Conservation (phyloP, 2,113 vertebrate species). For the Apeltes quadracus region DNA sequence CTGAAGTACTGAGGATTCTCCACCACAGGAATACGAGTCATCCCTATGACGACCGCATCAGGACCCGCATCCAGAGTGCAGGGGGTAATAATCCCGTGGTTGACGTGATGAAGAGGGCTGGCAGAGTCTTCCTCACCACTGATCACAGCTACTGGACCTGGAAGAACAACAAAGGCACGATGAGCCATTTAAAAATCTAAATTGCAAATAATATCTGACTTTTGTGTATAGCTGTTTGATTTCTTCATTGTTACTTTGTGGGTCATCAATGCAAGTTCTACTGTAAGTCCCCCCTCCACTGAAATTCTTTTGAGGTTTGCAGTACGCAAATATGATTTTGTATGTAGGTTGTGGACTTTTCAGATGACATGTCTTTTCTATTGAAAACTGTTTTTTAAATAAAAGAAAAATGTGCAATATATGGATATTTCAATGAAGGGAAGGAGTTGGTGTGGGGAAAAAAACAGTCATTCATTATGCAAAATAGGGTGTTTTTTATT, state of each 20-base stretch:
- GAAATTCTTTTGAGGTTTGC: neutral
- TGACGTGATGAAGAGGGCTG: slow-evolving; percentile 97
- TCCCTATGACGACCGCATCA: slow-evolving; percentile 95
- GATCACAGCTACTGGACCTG: slow-evolving; percentile 96
- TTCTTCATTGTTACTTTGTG: neutral
- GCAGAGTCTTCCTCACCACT: slow-evolving; percentile 98
- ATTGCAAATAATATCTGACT: neutral
- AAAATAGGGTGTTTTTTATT: neutral
- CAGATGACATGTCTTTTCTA: neutral
- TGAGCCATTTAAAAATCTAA: neutral
- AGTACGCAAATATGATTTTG: neutral
- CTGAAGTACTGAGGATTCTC: slow-evolving; percentile 98
- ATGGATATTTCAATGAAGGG: neutral
- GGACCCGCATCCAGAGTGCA: slow-evolving; percentile 90
- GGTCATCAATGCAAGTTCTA: neutral
- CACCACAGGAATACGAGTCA: slow-evolving; percentile 96
- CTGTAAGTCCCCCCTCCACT: no score
- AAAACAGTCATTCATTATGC: neutral
- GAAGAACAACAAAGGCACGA: neutral
- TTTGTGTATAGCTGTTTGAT: neutral
- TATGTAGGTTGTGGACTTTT: neutral
- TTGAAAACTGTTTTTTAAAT: no score
- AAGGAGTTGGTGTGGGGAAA: no score
- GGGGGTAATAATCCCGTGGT: slow-evolving; percentile 93
- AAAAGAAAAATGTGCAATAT: neutral